Evolutionary conservation across 2,888 invertebrate genomes (phyloP).

Genomic region (Nasonovia ribisnigri): DNA sequence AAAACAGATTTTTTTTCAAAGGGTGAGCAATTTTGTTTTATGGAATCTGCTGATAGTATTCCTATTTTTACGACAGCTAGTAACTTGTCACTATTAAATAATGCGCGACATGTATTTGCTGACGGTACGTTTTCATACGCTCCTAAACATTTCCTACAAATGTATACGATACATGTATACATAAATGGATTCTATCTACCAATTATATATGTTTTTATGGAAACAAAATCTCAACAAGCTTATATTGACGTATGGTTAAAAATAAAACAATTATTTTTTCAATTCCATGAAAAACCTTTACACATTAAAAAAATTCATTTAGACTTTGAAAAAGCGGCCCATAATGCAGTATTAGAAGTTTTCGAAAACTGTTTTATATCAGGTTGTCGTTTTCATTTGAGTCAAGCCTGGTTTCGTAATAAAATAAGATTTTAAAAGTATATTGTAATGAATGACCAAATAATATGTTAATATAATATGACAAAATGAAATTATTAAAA

Average conservation of each 20-base stretch:
- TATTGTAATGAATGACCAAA: too few relatives aligned
- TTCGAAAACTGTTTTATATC: conserved; percentile 13
- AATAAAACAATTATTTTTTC: conserved; percentile 26
- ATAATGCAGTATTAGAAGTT: not conserved
- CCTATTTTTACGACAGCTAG: not conserved
- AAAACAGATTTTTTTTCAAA: too few relatives aligned
- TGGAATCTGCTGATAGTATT: too few relatives aligned
- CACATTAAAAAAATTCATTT: not conserved
- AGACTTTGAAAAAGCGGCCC: not conserved
- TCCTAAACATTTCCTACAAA: too few relatives aligned
- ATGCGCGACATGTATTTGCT: conserved; percentile 12
- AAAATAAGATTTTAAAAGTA: too few relatives aligned
- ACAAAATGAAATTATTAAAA: too few relatives aligned
- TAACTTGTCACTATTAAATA: not conserved
- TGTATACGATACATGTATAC: too few relatives aligned
- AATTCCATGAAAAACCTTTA: not conserved
- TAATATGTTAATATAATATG: too few relatives aligned
- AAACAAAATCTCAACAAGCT: not conserved
- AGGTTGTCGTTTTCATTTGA: conserved; percentile 22
- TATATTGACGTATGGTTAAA: conserved; percentile 7
- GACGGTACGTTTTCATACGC: conserved; percentile 34
- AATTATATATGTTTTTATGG: conserved; percentile 24
- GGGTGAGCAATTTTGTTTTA: too few relatives aligned
- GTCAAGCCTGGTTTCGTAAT: not conserved
- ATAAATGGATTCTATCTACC: not conserved